Conservation (phyloP, 2,888 invertebrate genomes). For the Pomacea canaliculata region DNA sequence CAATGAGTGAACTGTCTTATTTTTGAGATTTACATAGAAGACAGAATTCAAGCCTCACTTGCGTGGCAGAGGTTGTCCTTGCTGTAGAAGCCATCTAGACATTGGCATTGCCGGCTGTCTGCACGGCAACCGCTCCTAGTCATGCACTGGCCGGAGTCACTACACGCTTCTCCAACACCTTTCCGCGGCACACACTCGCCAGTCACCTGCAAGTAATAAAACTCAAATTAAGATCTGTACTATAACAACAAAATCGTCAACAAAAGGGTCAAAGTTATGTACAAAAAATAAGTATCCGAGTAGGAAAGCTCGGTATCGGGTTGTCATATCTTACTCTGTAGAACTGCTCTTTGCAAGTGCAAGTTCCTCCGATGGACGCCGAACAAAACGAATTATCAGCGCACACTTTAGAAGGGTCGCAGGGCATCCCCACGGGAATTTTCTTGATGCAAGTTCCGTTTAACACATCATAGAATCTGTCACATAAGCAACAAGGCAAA, state of each 20-base stretch:
- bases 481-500: too few relatives aligned
- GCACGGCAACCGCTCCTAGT: slow-evolving; percentile 15
- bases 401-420: slow-evolving; percentile 24
- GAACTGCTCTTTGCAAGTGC: slow-evolving; percentile 11
- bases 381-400: slow-evolving; percentile 24
- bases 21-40: too few relatives aligned
- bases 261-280: neutral
- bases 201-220: slow-evolving; percentile 7
- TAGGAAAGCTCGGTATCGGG: too few relatives aligned
- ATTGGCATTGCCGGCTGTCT: slow-evolving; percentile 3
- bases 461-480: slow-evolving; percentile 15
- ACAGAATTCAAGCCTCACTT: neutral
- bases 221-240: too few relatives aligned
- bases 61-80: slow-evolving; percentile 22
- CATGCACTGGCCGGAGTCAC: slow-evolving; percentile 28
- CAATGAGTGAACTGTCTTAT: too few relatives aligned
- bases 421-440: slow-evolving; percentile 24
- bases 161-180: slow-evolving; percentile 14
- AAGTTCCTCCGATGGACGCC: slow-evolving; percentile 13
- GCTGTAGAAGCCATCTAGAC: slow-evolving; percentile 22
- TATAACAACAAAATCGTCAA: too few relatives aligned
- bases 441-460: slow-evolving; percentile 30
- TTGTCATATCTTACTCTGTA: neutral
- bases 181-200: slow-evolving; percentile 26
- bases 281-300: too few relatives aligned